Conservation (phyloP, 2,113 vertebrate species). For the Charina bottae region DNA sequence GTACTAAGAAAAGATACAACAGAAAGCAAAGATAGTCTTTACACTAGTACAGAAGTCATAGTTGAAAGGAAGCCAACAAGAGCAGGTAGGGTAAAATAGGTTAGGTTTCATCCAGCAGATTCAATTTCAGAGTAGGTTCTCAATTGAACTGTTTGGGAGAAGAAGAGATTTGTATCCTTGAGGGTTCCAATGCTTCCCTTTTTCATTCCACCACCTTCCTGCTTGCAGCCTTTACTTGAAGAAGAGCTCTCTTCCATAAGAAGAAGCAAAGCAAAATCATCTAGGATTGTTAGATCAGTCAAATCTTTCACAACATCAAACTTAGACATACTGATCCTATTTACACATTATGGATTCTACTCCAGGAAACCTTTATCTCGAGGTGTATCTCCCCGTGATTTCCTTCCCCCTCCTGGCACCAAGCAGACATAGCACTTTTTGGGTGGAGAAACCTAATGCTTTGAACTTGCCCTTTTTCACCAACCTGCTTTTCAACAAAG, state of each 20-base stretch:
- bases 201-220: conserved; percentile 47
- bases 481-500: not conserved
- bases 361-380: conserved; percentile 15
- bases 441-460: conserved; percentile 19
- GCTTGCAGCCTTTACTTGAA: conserved; percentile 47
- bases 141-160: conserved; percentile 44
- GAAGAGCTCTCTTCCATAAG: conserved; percentile 50
- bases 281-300: conserved; percentile 54
- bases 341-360: conserved; percentile 8
- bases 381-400: conserved; percentile 1
- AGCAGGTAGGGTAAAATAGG: conserved; percentile 71
- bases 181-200: conserved; percentile 33
- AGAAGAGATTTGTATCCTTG: conserved; percentile 62
- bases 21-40: conserved; percentile 75
- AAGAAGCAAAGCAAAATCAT: conserved; percentile 55
- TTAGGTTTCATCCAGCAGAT: conserved; percentile 72
- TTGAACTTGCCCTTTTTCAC: not conserved
- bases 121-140: conserved; percentile 66
- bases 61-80: conserved; percentile 74
- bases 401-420: conserved; percentile 18
- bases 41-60: conserved; percentile 81
- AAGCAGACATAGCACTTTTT: conserved; percentile 16
- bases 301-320: conserved; percentile 59
- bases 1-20: conserved; percentile 60
- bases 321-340: conserved; percentile 48